Conservation (phyloP, 2,797 vertebrate species). For the Squalus acanthias region DNA sequence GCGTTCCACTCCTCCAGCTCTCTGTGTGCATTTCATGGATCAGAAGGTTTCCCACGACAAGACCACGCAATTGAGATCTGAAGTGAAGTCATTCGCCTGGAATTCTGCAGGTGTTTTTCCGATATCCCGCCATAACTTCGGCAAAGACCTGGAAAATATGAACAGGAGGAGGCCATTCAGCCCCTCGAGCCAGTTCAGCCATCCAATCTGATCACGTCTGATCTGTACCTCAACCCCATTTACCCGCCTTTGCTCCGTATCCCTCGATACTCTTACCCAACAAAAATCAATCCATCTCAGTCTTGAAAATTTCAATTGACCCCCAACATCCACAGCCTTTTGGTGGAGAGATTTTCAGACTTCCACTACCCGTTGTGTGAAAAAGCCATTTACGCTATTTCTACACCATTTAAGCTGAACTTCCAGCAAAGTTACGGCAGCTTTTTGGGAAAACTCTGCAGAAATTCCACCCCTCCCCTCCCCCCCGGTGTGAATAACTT, state of each 20-base stretch:
- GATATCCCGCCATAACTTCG: too few species aligned
- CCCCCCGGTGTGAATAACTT: neutral
- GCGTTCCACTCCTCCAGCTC: too few species aligned
- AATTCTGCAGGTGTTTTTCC: too few species aligned
- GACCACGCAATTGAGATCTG: neutral
- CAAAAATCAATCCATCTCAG: neutral
- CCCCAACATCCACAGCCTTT: neutral
- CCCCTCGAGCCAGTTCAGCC: too few species aligned
- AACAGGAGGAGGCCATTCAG: neutral
- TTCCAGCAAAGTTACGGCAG: neutral
- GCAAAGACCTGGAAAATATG: neutral
- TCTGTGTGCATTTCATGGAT: neutral
- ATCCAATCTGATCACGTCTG: neutral
- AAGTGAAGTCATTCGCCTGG: neutral
- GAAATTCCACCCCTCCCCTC: neutral
- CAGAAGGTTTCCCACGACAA: too few species aligned
- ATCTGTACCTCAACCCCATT: neutral
- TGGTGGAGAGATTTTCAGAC: neutral
- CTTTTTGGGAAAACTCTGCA: too few species aligned
- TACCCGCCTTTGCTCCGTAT: neutral
- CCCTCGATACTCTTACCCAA: neutral
- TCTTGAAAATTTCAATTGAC: neutral
- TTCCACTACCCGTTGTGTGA: neutral
- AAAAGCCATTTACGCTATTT: neutral
- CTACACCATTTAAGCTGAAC: neutral